phyloP scores from a whole-genome alignment of 2,888 invertebrate species.

The Fabriciana adippe region DNA sequence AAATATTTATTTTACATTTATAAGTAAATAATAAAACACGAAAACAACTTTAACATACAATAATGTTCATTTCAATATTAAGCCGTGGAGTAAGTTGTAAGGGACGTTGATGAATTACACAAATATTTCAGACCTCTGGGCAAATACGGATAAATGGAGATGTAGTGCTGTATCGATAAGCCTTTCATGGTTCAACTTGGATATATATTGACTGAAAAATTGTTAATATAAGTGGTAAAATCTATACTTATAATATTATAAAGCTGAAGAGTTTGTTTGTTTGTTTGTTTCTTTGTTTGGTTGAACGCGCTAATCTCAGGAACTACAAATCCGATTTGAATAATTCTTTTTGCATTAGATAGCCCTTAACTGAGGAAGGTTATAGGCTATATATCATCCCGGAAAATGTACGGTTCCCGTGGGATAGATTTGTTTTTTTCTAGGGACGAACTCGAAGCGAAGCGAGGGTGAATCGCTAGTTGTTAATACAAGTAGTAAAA shows the following conservation, averaged over 20 bases:
- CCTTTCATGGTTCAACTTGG: conserved; percentile 20
- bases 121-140: conserved; percentile 29
- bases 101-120: conserved; percentile 30
- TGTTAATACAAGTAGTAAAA: neutral
- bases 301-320: no score
- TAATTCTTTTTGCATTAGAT: no score
- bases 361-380: no score
- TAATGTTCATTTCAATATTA: neutral
- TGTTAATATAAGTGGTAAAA: neutral
- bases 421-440: no score
- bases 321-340: no score
- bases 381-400: no score
- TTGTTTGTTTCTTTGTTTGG: no score
- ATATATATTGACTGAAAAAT: neutral
- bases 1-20: neutral
- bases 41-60: conserved; percentile 16
- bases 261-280: no score
- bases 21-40: neutral
- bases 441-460: no score
- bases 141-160: conserved; percentile 33
- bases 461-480: no score
- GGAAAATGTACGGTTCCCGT: no score
- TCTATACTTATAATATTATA: no score
- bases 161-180: conserved; percentile 23
- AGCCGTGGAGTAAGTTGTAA: neutral